Conservation (phyloP, 2,113 vertebrate genomes). For the Piaya cayana region DNA sequence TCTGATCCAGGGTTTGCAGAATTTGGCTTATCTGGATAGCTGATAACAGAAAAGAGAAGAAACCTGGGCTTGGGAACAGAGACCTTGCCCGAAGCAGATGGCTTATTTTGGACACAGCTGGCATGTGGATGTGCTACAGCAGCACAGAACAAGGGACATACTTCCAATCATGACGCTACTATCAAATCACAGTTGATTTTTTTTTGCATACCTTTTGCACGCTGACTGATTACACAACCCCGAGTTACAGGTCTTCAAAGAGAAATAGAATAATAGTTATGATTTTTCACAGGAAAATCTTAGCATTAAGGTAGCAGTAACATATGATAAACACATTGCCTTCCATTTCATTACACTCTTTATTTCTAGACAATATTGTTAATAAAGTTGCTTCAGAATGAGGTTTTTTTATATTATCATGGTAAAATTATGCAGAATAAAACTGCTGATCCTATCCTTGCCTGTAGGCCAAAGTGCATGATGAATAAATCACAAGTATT, state of each 20-base stretch:
- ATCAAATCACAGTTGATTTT: neutral
- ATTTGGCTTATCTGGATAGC: neutral
- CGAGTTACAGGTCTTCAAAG: neutral
- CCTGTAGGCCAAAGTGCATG: constrained; percentile 47
- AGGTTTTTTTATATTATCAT: neutral
- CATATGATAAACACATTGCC: neutral
- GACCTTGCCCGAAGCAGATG: constrained; percentile 11
- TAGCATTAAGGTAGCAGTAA: neutral
- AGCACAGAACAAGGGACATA: neutral
- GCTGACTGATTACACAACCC: neutral
- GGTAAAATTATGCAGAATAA: constrained; percentile 11
- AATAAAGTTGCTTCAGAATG: constrained; percentile 30
- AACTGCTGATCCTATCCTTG: constrained; percentile 51
- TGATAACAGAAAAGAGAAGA: neutral
- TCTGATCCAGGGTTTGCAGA: neutral
- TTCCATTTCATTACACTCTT: constrained; percentile 7
- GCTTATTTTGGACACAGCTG: neutral
- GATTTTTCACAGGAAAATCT: neutral
- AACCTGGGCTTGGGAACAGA: neutral
- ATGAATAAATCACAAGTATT: constrained; percentile 55
- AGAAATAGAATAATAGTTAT: constrained; percentile 1
- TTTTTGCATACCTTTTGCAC: neutral
- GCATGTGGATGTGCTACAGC: neutral
- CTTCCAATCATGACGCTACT: neutral
- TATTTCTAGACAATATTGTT: constrained; percentile 13